A percentile compares a stretch with the other conserved stretches of the same genome.
phyloP scores from a whole-genome alignment of 2,888 invertebrate genomes.

The Thera obeliscata region DNA sequence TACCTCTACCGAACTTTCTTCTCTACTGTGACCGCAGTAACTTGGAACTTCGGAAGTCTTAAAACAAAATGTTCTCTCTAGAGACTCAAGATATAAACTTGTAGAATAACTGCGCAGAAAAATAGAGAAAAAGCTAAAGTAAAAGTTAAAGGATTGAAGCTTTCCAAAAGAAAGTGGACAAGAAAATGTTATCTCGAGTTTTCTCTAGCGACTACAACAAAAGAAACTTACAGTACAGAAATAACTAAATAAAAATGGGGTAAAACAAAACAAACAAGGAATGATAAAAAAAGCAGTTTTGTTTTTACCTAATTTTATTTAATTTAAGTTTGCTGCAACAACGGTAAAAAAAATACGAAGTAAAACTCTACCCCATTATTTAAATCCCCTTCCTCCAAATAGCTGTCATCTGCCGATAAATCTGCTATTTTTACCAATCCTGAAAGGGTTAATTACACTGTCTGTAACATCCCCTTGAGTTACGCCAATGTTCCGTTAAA shows the following conservation, averaged over 20 bases:
- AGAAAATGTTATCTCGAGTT: not conserved
- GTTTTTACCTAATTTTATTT: no score
- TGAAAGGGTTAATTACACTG: not conserved
- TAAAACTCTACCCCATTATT: not conserved
- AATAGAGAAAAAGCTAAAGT: not conserved
- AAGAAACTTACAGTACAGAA: not conserved
- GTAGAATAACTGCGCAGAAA: not conserved
- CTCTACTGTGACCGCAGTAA: not conserved
- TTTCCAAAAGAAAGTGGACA: not conserved
- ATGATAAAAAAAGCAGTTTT: no score
- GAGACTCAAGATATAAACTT: conserved; percentile 2
- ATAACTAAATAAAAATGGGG: not conserved
- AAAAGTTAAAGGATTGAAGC: not conserved
- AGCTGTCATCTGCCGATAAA: not conserved
- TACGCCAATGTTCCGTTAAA: not conserved
- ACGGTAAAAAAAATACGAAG: not conserved
- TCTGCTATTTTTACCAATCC: not conserved
- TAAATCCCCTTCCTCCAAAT: not conserved
- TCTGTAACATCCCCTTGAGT: not conserved
- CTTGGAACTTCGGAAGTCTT: conserved; percentile 12
- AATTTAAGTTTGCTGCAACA: no score
- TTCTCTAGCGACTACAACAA: not conserved
- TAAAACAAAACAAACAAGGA: no score
- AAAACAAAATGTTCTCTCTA: conserved; percentile 6
- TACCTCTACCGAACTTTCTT: not conserved